Conservation (phyloP, 2,113 vertebrate genomes). For the Struthidea cinerea region DNA sequence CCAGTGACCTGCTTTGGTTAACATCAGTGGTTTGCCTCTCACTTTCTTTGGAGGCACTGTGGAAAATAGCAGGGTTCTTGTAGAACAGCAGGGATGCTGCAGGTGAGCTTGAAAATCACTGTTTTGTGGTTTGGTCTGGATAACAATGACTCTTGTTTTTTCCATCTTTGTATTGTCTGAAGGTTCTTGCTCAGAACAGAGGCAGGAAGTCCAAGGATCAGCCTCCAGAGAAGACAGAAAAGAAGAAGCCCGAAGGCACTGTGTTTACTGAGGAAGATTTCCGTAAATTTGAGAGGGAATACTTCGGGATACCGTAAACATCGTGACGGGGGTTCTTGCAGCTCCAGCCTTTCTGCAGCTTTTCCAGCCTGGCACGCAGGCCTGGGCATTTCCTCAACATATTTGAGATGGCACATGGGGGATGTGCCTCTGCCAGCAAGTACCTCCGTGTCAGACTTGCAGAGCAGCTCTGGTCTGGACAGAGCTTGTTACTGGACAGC, state of each 20-base stretch:
- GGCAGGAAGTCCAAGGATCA: slow-evolving; percentile 75
- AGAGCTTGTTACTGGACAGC: neutral
- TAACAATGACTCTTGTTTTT: neutral
- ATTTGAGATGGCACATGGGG: neutral
- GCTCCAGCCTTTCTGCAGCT: neutral
- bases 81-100: neutral
- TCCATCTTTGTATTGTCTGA: neutral
- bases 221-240: slow-evolving; percentile 38
- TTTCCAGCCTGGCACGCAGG: neutral
- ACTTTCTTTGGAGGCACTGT: neutral
- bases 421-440: neutral
- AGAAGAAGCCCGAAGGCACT: slow-evolving; percentile 64
- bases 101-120: neutral
- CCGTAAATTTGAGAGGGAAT: slow-evolving; percentile 77
- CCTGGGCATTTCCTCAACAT: fast-evolving
- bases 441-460: neutral
- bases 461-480: neutral
- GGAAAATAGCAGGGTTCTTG: neutral
- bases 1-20: neutral
- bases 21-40: neutral
- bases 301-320: slow-evolving; percentile 66
- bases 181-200: slow-evolving; percentile 71
- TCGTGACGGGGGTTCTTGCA: neutral
- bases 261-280: slow-evolving; percentile 79
- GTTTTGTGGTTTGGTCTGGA: neutral